phyloP scores from a whole-genome alignment of 2,113 vertebrate species.

The Xiphophorus couchianus region DNA sequence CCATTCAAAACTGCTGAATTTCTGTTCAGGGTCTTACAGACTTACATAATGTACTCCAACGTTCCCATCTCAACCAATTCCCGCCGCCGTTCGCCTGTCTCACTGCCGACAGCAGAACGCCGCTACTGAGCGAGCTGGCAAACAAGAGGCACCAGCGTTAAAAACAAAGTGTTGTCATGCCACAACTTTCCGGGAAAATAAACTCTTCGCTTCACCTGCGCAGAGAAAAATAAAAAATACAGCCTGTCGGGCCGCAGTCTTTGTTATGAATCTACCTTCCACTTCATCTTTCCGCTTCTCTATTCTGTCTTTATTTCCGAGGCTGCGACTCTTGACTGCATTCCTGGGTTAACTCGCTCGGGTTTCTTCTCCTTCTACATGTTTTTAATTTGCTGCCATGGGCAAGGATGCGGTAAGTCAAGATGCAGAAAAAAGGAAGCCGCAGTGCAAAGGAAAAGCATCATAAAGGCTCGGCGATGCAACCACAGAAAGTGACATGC shows the following conservation, averaged over 20 bases:
- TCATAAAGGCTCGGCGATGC: neutral
- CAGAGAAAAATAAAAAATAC: conserved; percentile 5
- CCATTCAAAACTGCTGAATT: too few relatives aligned
- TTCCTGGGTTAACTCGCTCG: conserved; percentile 14
- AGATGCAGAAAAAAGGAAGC: conserved; percentile 42
- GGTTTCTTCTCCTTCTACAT: neutral
- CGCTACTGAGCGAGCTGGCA: conserved; percentile 19
- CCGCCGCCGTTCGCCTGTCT: conserved; percentile 20
- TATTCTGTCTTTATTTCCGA: conserved; percentile 18
- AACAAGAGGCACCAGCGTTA: conserved; percentile 42
- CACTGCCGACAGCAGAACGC: conserved; percentile 22
- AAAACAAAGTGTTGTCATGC: conserved; percentile 53
- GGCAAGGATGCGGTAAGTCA: conserved; percentile 27
- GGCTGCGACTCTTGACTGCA: conserved; percentile 11
- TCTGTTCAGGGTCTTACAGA: neutral
- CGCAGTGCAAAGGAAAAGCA: conserved; percentile 9
- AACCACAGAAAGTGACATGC: conserved; percentile 8
- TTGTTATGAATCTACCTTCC: neutral
- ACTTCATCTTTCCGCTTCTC: conserved; percentile 9
- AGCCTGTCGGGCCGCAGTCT: conserved; percentile 14
- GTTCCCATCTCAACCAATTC: conserved; percentile 5
- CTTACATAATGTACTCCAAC: neutral
- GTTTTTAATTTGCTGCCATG: conserved; percentile 31
- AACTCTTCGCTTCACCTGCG: conserved; percentile 42
- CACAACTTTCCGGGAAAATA: conserved; percentile 62